phyloP scores from a whole-genome alignment of 2,113 vertebrate species.

The Lepus americanus region DNA sequence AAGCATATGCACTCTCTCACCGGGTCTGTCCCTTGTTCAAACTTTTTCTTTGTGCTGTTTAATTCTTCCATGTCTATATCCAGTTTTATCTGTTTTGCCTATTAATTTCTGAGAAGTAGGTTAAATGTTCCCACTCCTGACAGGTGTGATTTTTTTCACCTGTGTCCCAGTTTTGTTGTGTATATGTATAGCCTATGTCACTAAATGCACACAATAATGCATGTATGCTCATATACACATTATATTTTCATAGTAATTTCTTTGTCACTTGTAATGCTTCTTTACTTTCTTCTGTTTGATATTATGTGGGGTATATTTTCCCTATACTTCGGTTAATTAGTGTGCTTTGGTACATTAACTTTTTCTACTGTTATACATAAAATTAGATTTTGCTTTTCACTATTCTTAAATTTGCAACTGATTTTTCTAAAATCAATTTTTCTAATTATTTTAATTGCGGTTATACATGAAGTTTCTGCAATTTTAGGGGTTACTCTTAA shows the following conservation, averaged over 20 bases:
- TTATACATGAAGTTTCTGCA: background rate
- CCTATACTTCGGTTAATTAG: background rate
- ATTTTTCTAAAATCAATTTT: background rate
- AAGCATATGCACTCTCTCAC: background rate
- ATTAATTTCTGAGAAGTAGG: background rate
- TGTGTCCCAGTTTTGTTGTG: background rate
- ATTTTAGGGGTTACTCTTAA: conserved; percentile 14
- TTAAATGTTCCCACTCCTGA: background rate
- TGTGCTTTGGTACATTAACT: background rate
- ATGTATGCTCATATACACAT: background rate
- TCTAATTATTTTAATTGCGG: background rate
- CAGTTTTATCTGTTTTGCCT: background rate
- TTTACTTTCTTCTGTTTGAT: background rate
- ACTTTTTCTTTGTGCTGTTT: background rate
- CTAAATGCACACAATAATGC: background rate
- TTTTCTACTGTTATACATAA: background rate
- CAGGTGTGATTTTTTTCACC: background rate
- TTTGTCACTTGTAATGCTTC: background rate
- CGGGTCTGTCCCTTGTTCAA: background rate
- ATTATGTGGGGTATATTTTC: background rate
- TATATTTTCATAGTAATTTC: background rate
- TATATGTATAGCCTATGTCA: background rate
- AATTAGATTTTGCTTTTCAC: background rate
- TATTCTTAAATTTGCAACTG: background rate
- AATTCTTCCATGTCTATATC: background rate